Base-by-base conservation (phyloP, 2,797 vertebrate species). In the Enteromius unitaeniatus region DNA sequence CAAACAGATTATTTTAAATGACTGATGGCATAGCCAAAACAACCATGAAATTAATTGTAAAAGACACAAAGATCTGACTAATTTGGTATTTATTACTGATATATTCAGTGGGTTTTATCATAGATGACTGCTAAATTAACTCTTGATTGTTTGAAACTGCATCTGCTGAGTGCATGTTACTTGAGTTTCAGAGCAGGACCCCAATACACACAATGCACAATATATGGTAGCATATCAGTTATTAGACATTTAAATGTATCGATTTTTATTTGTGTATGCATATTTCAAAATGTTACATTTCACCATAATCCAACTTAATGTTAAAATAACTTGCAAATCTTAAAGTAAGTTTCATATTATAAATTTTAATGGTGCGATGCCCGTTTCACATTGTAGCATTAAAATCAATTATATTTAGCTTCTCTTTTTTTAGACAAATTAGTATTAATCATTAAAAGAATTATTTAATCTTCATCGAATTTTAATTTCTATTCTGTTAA, bases 131-230 rank as follows among this genome's bases (percentile, higher is more conserved):
- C 2, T 31, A 51, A 67, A 34, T 8, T 0, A 78, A 31, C 42
- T 42, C 42, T 21, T 75, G 6, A 45, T 47, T 64, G 58, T 64
- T 64, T 37, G 6, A 75, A 76, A 76, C 13, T 23, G 51, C 11
- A 76, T 60, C n/a, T 62, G 17, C 40, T 65, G 40, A 78, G 45
- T 62, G 14, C 15, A 19, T 74, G 51, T 55, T 77, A 42, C n/a
- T 60, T 42, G n/a, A 2, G 13, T 40, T 5, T 58, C 17, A 45
- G 34, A 60, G 15, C n/a, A 28, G 58, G 49, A 69, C 8, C 47
- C 4, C 15, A 68, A 10, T 42, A 37, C 37, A 40, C 37, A 8
- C 7, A 75, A 58, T 40, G 47, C 10, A 74, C 26, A 21, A 21
- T 17, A 64, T 64, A 31, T 8, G 14, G 28, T 31, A 31, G 15